Conservation (phyloP, 2,113 vertebrate genomes). For the Polypterus bichir region DNA sequence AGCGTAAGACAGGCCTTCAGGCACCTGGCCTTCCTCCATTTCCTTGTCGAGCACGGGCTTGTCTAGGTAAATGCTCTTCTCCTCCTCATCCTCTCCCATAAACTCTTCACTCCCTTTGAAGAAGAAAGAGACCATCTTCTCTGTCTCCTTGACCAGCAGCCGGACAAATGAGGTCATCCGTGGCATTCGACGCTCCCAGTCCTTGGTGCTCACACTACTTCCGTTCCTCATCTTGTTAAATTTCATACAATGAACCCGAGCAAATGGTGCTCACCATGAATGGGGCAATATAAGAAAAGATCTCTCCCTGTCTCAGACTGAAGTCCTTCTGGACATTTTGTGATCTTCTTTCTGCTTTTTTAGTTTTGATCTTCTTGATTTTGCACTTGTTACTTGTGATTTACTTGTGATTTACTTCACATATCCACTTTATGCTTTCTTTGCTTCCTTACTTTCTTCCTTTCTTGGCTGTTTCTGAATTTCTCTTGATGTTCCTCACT, state of each 20-base stretch:
- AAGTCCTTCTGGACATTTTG: too few relatives aligned
- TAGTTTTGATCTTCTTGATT: background rate
- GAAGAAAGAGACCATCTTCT: conserved; percentile 54
- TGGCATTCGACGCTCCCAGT: conserved; percentile 52
- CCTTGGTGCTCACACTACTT: conserved; percentile 43
- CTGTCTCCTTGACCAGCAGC: conserved; percentile 48
- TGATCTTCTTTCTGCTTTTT: background rate
- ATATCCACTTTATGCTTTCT: too few relatives aligned
- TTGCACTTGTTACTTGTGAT: too few relatives aligned
- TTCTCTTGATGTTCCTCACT: conserved; percentile 22
- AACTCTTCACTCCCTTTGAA: conserved; percentile 42
- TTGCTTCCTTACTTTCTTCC: too few relatives aligned
- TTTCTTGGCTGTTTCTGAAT: too few relatives aligned
- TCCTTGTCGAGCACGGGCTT: conserved; percentile 44
- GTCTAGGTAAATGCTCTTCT: conserved; percentile 40
- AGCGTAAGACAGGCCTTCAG: conserved; percentile 40
- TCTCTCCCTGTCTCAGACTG: conserved; percentile 22
- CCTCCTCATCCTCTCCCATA: conserved; percentile 25
- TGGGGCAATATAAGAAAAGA: too few relatives aligned
- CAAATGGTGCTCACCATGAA: too few relatives aligned
- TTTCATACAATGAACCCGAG: too few relatives aligned
- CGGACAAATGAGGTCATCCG: conserved; percentile 51
- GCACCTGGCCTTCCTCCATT: conserved; percentile 40
- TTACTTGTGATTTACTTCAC: too few relatives aligned
- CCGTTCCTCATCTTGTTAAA: conserved; percentile 37